These are phyloP conservation scores for Forbesichthys agassizii DNA, from an alignment of 2,113 vertebrate species.

Conservation along the genomic window DNA sequence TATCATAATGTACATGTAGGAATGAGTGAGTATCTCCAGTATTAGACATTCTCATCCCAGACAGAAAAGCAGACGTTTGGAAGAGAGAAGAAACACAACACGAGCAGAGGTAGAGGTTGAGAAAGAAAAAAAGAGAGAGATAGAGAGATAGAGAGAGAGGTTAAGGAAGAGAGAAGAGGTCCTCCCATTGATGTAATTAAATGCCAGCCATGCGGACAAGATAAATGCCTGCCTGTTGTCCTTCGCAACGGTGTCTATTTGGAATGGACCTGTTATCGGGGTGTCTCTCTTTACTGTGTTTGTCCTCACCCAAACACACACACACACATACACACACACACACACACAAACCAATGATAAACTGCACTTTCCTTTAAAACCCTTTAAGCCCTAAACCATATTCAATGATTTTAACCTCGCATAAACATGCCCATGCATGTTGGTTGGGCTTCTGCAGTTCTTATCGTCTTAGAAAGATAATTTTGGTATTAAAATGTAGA, in stretches of 20 bases:
- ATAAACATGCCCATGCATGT: too few species aligned
- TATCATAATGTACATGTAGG: too few species aligned
- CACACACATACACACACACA: background rate
- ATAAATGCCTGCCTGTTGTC: constrained; percentile 8
- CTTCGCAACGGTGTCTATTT: background rate
- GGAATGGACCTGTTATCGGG: constrained; percentile 4
- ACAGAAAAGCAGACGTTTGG: too few species aligned
- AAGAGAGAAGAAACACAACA: too few species aligned
- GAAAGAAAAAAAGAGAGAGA: background rate
- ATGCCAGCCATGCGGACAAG: constrained; percentile 42
- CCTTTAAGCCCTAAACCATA: too few species aligned
- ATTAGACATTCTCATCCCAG: too few species aligned
- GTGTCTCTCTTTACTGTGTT: background rate
- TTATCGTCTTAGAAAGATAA: too few species aligned
- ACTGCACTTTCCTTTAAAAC: too few species aligned
- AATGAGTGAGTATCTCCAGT: too few species aligned
- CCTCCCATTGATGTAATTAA: constrained; percentile 39
- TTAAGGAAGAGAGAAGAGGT: background rate
- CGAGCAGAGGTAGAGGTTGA: background rate
- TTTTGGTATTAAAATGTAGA: too few species aligned
- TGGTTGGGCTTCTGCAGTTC: too few species aligned
- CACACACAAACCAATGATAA: background rate
- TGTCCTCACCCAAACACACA: background rate
- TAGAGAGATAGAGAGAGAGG: background rate
- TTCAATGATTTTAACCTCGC: too few species aligned